Conservation (phyloP, 2,797 vertebrate genomes). For the Syndactyla subalaris region DNA sequence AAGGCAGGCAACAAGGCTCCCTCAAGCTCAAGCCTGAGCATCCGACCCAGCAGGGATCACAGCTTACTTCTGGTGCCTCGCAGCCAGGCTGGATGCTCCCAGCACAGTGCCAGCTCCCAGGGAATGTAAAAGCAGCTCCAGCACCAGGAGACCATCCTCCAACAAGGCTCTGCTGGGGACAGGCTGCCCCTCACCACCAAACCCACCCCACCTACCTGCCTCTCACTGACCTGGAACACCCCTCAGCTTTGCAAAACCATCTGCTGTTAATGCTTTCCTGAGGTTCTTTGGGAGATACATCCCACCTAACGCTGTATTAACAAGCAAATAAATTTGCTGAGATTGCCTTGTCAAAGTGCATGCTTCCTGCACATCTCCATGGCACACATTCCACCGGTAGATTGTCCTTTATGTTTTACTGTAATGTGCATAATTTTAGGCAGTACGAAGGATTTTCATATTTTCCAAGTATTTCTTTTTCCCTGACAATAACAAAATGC, state of each 20-base stretch:
- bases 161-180: neutral
- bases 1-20: neutral
- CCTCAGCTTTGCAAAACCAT: neutral
- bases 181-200: neutral
- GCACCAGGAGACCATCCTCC: neutral
- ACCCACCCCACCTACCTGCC: neutral
- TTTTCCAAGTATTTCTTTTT: constrained; percentile 7
- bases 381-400: neutral
- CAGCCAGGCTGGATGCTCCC: neutral
- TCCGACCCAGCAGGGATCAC: neutral
- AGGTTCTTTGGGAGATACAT: neutral
- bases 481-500: neutral
- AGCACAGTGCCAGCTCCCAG: rapidly evolving
- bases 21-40: neutral
- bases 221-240: neutral
- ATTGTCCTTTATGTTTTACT: neutral
- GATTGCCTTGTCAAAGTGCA: neutral
- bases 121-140: neutral
- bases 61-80: neutral
- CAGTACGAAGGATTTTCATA: neutral
- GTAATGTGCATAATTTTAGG: neutral
- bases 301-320: neutral
- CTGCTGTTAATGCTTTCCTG: neutral
- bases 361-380: neutral
- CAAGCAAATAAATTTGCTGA: neutral